Evolutionary conservation across 1,140 invertebrate genomes (phyloP).

Genomic region (Leucophenga varia): DNA sequence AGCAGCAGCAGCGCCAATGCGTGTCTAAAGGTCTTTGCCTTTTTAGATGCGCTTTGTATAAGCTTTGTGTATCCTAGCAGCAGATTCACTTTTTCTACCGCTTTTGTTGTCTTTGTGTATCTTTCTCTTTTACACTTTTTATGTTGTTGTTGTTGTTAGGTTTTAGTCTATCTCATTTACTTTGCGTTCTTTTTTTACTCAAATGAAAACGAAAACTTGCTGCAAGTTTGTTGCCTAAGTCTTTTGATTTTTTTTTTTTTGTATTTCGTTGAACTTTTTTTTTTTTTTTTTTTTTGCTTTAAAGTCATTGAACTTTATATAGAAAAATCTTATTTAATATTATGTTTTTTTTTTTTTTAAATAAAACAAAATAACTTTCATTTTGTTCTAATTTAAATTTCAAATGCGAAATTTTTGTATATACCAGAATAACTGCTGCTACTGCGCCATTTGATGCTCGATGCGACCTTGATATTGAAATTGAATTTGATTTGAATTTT

Average conservation of each 20-base stretch:
- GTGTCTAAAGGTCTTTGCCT: not conserved
- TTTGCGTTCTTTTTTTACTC: not conserved
- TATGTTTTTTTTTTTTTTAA: too few species aligned
- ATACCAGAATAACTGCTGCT: conserved; percentile 25
- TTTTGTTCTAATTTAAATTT: conserved; percentile 30
- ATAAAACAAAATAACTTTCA: conserved; percentile 8
- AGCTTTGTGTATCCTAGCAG: conserved; percentile 9
- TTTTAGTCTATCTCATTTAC: not conserved
- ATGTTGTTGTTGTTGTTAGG: not conserved
- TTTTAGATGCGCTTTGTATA: too few species aligned
- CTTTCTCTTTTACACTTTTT: not conserved
- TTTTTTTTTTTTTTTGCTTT: conserved; percentile 14
- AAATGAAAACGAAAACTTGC: conserved; percentile 52
- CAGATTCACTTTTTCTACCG: conserved; percentile 48
- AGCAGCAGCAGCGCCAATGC: conserved; percentile 33
- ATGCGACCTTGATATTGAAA: conserved; percentile 53
- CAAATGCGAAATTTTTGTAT: conserved; percentile 9
- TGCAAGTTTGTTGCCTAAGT: conserved; percentile 52
- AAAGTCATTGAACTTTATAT: conserved; percentile 42
- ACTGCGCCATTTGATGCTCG: conserved; percentile 1
- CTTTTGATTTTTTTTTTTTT: conserved; percentile 25
- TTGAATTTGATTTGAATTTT: conserved; percentile 23
- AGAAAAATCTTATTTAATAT: too few species aligned
- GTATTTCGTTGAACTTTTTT: conserved; percentile 35
- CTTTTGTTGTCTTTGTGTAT: not conserved